phyloP scores from a whole-genome alignment of 2,888 invertebrate genomes.

The Lumbricus terrestris region DNA sequence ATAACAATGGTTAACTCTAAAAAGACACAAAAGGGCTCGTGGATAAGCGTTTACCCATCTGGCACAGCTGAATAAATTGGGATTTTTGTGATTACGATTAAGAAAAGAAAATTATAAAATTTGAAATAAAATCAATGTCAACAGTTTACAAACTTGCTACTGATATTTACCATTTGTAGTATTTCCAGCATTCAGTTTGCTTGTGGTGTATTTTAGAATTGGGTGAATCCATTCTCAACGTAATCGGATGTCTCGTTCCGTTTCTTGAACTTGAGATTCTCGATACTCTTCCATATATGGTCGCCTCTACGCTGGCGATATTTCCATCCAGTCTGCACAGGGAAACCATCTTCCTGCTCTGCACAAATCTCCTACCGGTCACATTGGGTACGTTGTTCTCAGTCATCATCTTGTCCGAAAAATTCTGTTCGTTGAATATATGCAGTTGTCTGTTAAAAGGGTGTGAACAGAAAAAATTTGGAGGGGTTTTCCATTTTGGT shows the following conservation, averaged over 20 bases:
- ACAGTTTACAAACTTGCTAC: not conserved
- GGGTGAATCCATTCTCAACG: conserved; percentile 71
- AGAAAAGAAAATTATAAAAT: too few relatives aligned
- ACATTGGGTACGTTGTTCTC: conserved; percentile 68
- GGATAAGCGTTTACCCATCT: too few relatives aligned
- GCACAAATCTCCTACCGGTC: conserved; percentile 93
- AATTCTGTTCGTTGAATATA: too few relatives aligned
- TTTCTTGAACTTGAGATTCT: conserved; percentile 94
- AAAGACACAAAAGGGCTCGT: too few relatives aligned
- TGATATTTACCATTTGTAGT: not conserved
- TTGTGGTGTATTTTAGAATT: conserved; percentile 26
- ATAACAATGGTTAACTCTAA: too few relatives aligned
- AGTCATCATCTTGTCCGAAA: not conserved
- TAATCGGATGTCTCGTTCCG: conserved; percentile 88
- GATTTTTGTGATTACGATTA: too few relatives aligned
- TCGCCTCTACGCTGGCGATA: conserved; percentile 89
- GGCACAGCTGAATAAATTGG: too few relatives aligned
- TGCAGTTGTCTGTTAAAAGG: too few relatives aligned
- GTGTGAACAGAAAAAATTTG: too few relatives aligned
- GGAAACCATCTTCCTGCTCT: conserved; percentile 89
- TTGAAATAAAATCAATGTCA: not conserved
- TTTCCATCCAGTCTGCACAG: conserved; percentile 87
- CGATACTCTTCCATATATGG: conserved; percentile 89
- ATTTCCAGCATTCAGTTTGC: not conserved
- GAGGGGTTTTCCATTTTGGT: too few relatives aligned